Conservation (phyloP, 2,113 vertebrate genomes). For the Cisticola juncidis region DNA sequence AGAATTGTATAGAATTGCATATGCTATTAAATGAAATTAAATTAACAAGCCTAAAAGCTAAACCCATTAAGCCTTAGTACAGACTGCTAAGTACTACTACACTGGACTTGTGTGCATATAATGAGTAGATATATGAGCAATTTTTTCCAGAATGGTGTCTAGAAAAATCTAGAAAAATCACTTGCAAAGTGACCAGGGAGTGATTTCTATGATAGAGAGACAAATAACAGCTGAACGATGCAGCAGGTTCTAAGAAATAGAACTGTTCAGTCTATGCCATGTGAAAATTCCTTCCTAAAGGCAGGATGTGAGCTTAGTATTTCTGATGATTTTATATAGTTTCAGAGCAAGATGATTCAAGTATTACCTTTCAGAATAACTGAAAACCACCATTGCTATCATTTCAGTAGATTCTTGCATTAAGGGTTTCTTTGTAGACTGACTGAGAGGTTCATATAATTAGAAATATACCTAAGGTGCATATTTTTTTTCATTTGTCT, state of each 20-base stretch:
- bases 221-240: neutral
- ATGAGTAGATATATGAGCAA: neutral
- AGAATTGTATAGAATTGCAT: neutral
- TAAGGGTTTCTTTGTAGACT: neutral
- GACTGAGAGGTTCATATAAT: neutral
- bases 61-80: neutral
- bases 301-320: neutral
- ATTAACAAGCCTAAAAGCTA: neutral
- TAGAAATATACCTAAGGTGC: neutral
- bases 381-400: neutral
- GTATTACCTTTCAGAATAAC: neutral
- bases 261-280: neutral
- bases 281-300: neutral
- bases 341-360: neutral
- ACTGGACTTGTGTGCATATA: neutral
- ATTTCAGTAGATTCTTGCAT: neutral
- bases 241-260: neutral
- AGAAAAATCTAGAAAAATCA: neutral
- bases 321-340: neutral
- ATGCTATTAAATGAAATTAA: neutral
- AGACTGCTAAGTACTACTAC: neutral
- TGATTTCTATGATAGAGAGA: neutral
- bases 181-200: neutral
- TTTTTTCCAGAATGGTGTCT: neutral
- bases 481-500: neutral